Percentiles rank a stretch among this genome's conserved stretches.
Conservation (phyloP, 2,113 vertebrate species). For the Myotis davidii region DNA sequence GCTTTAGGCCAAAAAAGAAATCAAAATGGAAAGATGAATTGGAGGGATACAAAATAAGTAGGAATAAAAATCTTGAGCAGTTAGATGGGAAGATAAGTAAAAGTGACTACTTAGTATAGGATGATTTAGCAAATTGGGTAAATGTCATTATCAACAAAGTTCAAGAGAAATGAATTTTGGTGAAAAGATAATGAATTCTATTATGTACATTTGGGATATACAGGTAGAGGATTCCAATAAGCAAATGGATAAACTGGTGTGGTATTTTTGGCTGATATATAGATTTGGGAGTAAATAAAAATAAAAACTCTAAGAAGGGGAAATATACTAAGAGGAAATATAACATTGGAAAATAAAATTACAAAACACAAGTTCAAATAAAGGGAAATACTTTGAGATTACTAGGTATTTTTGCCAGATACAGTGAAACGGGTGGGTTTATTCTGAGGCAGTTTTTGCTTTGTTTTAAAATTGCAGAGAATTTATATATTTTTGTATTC, state of each 20-base stretch:
- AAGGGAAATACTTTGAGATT: neutral
- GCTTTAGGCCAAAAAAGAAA: neutral
- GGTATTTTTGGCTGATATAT: neutral
- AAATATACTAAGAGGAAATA: neutral
- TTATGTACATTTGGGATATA: neutral
- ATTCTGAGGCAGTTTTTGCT: neutral
- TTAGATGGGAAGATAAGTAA: neutral
- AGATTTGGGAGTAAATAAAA: neutral
- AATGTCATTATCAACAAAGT: neutral
- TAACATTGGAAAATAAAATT: neutral
- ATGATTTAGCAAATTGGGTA: neutral
- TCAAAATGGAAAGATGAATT: neutral
- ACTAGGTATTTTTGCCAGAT: neutral
- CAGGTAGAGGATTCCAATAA: neutral
- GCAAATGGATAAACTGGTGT: neutral
- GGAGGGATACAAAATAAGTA: neutral
- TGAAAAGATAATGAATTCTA: neutral
- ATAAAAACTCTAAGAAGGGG: neutral
- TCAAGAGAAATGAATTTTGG: neutral
- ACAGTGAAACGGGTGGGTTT: neutral
- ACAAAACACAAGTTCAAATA: neutral
- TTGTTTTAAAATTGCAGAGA: neutral
- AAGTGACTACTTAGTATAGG: neutral
- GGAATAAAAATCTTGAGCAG: neutral
- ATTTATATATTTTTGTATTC: neutral